Percentiles rank a stretch among this genome's conserved stretches.
These are phyloP conservation scores for Henricia sp. DNA, from an alignment of 53 echinoderm and acorn worm genomes.

Conservation along the genomic window DNA sequence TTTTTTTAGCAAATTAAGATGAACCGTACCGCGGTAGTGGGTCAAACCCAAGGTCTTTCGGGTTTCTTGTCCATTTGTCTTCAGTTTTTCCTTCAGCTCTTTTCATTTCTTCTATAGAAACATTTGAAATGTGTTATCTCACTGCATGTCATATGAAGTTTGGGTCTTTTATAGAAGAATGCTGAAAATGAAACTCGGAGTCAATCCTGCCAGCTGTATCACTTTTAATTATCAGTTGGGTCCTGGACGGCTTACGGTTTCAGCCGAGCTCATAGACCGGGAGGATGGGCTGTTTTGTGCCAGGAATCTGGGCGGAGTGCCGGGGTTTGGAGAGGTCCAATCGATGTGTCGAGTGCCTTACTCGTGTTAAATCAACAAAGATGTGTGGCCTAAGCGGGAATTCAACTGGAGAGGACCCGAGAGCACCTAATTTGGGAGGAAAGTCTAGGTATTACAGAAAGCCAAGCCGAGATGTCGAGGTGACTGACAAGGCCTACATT, in stretches of 20 bases:
- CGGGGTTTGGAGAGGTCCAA: slow-evolving; percentile 27
- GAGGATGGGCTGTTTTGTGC: background rate
- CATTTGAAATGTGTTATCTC: no score
- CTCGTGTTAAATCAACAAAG: slow-evolving; percentile 46
- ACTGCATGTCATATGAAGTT: no score
- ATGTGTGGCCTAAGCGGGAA: background rate
- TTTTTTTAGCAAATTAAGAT: no score
- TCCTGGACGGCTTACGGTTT: slow-evolving; percentile 29
- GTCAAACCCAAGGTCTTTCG: no score
- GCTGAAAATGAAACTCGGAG: no score
- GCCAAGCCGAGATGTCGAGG: background rate
- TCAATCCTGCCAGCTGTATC: slow-evolving; percentile 51
- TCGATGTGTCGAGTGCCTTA: slow-evolving; percentile 47
- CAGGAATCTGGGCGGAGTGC: background rate
- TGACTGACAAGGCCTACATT: slow-evolving; percentile 15
- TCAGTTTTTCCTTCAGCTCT: no score
- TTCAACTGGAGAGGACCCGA: slow-evolving; percentile 31
- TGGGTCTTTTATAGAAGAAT: no score
- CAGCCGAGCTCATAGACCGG: background rate
- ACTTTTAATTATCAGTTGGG: slow-evolving; percentile 51
- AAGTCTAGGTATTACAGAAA: slow-evolving; percentile 18
- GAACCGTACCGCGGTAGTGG: no score
- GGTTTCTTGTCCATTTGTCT: no score
- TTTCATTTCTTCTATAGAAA: no score
- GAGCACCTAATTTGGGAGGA: slow-evolving; percentile 52